Evolutionary conservation across 2,797 vertebrate species (phyloP), one percentile per base, ranked within the genome.

Genomic region (Masticophis lateralis): DNA sequence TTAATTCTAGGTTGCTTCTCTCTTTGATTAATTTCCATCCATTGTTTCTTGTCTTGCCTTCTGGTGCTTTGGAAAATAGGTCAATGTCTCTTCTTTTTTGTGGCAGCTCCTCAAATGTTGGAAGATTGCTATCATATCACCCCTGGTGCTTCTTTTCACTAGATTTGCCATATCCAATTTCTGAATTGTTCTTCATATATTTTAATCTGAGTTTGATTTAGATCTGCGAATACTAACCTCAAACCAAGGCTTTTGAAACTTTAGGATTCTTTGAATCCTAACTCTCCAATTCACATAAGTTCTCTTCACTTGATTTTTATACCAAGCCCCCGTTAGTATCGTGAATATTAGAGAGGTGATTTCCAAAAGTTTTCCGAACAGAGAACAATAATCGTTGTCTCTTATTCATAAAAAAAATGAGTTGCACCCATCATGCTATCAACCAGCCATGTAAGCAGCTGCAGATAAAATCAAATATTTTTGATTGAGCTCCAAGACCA

Each of bases 261-360:
- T 69, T 69, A 16, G 66, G 14, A 37, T 12, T 47, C 74, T 83
- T 47, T 37, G 32, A 37, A 74, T 37, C 69, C 32, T 37, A 37
- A 74, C 0, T 37, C 32, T 74, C 74, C 43, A 11, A 25, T 83
- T 83, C 43, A 47, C 37, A 83, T 11, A 83, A 43, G 9, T 37
- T 61, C 37, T 79, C 18, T 47, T 87, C 51, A 87, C 0, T 55
- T 87, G 27, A 16, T 14, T 53, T 56, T 55, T 55, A 56, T n/a
- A 55, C 28, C 28, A 56, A 18, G 27, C 0, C 3, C 3, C 51
- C 51, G 7, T 57, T 25, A 13, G 11, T 86, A 86, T 3, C 2
- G 1, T 16, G 16, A 12, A 0, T 0, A 0, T 16, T 13, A 2
- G 2, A 18, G 10, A 0, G 11, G n/a, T 89, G 32, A 60, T 18